Evolutionary conservation across 2,797 vertebrate species (phyloP), one percentile per base, ranked within the genome.

Genomic region (Coregonus suidteri): DNA sequence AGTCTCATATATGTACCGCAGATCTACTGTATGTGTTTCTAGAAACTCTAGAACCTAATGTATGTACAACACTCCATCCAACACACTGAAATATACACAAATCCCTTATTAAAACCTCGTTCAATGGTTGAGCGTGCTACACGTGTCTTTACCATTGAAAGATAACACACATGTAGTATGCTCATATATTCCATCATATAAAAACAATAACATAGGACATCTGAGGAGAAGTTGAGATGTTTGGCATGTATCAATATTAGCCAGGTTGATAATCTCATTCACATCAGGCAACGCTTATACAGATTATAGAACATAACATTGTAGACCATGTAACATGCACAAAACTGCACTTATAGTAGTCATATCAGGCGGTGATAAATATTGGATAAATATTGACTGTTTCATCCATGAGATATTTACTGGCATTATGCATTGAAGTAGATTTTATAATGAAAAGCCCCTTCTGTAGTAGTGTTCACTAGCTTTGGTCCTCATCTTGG

Each of bases 291-390:
- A 75, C 54, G 41, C 64, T 66, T 54, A 20, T 18, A 37, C 15
- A 15, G 31, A 68, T 18, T 37, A 68, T 34, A 37, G 18, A 68
- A 68, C 5, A 18, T 16, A 37, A 68, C 30, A 35, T 54, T 16
- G 52, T 31, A 73, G 71, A 59, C 30, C 53, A 73, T 52, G 54
- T 54, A 30, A 59, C 77, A 79, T 81, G 77, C 79, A 70, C 71
- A 70, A 77, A 76, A 83, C 66, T 78, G 75, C 70, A 66, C 73
- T 80, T 77, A 74, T 54, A 74, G 79, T 35, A 75, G 41, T 47
- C 41, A 3, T n/a, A 59, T 54, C 65, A 56, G n/a, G 68, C 68
- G 35, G 18, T 7, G 34, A 41, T 47, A 37, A 20, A 37, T 47
- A 64, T 54, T 68, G 20, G 52, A 76, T 62, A 74, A 31, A 77